phyloP scores from a whole-genome alignment of 1,140 invertebrate genomes.

The Vollenhovia emeryi region DNA sequence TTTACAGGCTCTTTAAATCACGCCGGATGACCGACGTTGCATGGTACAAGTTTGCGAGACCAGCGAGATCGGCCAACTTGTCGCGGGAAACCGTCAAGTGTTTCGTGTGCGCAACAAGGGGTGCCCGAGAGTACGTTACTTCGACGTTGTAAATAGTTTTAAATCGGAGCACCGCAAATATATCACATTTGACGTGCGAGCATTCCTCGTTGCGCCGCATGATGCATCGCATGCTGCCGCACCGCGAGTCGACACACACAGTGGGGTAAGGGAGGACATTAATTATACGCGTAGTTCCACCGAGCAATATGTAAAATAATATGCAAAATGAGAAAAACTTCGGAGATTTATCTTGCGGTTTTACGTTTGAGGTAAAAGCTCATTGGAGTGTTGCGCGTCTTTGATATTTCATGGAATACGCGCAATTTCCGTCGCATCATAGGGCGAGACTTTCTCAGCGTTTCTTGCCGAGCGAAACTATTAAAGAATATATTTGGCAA shows the following conservation, averaged over 20 bases:
- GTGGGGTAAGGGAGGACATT: slow-evolving; percentile 28
- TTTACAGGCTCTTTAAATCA: slow-evolving; percentile 34
- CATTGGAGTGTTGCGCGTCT: not conserved
- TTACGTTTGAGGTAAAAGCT: not conserved
- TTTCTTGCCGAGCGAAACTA: not conserved
- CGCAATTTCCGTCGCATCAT: no score
- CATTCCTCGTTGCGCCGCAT: slow-evolving; percentile 69
- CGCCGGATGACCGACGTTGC: slow-evolving; percentile 50
- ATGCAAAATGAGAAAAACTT: not conserved
- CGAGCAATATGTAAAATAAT: slow-evolving; percentile 18
- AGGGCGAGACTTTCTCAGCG: no score
- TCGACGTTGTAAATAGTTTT: slow-evolving; percentile 67
- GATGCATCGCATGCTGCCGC: slow-evolving; percentile 69
- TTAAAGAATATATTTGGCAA: not conserved
- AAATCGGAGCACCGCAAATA: slow-evolving; percentile 73
- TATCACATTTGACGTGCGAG: slow-evolving; percentile 76
- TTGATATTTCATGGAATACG: not conserved
- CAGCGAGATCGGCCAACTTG: slow-evolving; percentile 2
- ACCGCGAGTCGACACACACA: slow-evolving; percentile 21
- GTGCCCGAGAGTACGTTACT: slow-evolving; percentile 20
- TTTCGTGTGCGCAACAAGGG: slow-evolving; percentile 46
- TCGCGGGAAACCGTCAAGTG: slow-evolving; percentile 31
- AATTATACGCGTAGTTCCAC: slow-evolving; percentile 35
- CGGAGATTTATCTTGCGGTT: not conserved
- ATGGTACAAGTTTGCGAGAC: slow-evolving; percentile 61